phyloP scores from a whole-genome alignment of 1,140 invertebrate genomes.

The Sesamia nonagrioides region DNA sequence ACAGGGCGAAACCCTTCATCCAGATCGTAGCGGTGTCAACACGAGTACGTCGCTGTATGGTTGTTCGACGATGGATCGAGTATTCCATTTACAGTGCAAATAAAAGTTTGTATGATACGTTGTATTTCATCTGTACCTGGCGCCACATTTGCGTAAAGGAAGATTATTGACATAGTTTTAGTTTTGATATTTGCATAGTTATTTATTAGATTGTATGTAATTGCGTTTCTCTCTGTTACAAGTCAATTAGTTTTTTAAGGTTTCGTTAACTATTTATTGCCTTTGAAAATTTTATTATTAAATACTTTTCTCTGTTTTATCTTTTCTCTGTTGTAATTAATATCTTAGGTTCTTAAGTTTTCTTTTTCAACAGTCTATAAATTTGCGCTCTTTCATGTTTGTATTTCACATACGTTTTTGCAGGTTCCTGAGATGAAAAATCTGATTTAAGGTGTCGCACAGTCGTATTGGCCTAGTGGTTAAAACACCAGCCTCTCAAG shows the following conservation, averaged over 20 bases:
- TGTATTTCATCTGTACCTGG: neutral
- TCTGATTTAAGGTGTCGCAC: neutral
- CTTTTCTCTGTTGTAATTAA: neutral
- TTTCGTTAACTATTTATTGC: neutral
- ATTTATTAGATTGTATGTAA: neutral
- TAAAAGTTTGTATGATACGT: neutral
- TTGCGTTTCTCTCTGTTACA: neutral
- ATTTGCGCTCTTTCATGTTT: neutral
- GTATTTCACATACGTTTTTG: neutral
- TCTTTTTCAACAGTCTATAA: neutral
- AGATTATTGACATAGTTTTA: neutral
- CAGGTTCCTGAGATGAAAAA: neutral
- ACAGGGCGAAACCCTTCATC: too few species aligned
- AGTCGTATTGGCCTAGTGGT: too few species aligned
- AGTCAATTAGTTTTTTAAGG: neutral
- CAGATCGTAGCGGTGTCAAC: too few species aligned
- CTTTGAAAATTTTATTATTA: constrained; percentile 10
- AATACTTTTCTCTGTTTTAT: neutral
- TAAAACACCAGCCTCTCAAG: too few species aligned
- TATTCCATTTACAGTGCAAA: neutral
- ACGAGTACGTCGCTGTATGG: too few species aligned
- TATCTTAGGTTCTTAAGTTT: neutral
- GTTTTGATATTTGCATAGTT: neutral
- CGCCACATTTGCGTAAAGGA: neutral
- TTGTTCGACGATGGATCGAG: too few species aligned